Conservation (phyloP, 2,888 invertebrate genomes). For the Meliscaeva auricollis region DNA sequence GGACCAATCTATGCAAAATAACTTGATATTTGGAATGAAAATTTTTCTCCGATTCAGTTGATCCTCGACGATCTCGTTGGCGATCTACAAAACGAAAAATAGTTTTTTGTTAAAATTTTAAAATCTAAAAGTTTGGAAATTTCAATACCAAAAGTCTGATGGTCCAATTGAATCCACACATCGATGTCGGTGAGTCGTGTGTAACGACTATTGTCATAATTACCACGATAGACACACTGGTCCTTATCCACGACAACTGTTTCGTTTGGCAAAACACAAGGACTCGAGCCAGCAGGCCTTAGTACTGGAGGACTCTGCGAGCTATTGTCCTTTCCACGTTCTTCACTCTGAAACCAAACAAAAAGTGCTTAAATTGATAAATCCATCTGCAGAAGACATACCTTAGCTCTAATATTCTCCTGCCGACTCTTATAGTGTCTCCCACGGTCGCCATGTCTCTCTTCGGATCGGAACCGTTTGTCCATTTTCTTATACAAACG, state of each 20-base stretch:
- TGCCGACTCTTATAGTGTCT: slow-evolving; percentile 88
- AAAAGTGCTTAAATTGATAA: slow-evolving; percentile 23
- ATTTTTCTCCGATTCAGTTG: slow-evolving; percentile 93
- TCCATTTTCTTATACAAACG: slow-evolving; percentile 91
- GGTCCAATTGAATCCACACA: slow-evolving; percentile 87
- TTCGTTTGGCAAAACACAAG: slow-evolving; percentile 86
- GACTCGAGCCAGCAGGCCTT: slow-evolving; percentile 88
- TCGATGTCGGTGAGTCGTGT: slow-evolving; percentile 91
- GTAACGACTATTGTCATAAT: slow-evolving; percentile 90
- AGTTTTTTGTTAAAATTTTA: background rate
- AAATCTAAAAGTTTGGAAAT: too few species aligned
- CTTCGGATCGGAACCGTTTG: slow-evolving; percentile 92
- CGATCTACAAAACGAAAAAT: slow-evolving; percentile 79
- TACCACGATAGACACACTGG: slow-evolving; percentile 90
- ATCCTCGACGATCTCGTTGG: slow-evolving; percentile 85
- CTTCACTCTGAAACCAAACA: slow-evolving; percentile 85
- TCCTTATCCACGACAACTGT: slow-evolving; percentile 73
- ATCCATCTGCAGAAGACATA: slow-evolving; percentile 79
- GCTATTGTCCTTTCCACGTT: slow-evolving; percentile 89
- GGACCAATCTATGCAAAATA: slow-evolving; percentile 94
- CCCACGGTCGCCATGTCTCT: slow-evolving; percentile 86
- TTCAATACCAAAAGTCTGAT: slow-evolving; percentile 81
- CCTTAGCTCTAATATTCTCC: slow-evolving; percentile 91
- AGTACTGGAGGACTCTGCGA: slow-evolving; percentile 91
- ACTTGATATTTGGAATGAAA: slow-evolving; percentile 94